Base-by-base conservation (phyloP, 2,113 vertebrate genomes). In the Hystrix brachyura region DNA sequence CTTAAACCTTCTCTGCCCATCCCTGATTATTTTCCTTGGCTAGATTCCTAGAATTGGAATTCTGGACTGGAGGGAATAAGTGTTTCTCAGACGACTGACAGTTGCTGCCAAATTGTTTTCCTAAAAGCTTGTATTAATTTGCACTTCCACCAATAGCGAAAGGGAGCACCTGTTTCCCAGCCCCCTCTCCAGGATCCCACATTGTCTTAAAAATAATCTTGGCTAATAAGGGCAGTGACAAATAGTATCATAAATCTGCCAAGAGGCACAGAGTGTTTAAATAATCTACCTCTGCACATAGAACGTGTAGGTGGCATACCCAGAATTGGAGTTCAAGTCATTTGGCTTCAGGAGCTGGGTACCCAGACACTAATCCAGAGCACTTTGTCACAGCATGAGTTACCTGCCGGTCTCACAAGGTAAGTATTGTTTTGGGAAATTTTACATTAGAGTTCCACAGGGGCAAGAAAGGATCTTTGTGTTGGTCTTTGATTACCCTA, bases 91-190 rank as follows among this genome's bases (percentile, higher is more conserved):
- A 96, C 60, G 80, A 80, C 86, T 87, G 69, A 86, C 83, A 90
- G 79, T 84, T 81, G 88, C 51, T 90, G 93, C 90, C 96, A 96
- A 95, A 94, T 67, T 87, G 90, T 78, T 96, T 96, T 96, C 81
- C 84, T 96, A 87, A 97, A 98, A 95, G 92, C 43, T 43, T 90
- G 0, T 81, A 87, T 97, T 97, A 94, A 97, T 97, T 96, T 96
- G 90, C 82, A 97, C 96, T 93, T 92, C 74, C 46, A 96, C 69
- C 90, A 85, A 51, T 34, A 81, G 76, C 64, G 79, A 94, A 96
- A 64, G 53, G 64, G 69, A 85, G 34, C 57, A 90, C 92, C 87
- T 90, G 76, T 78, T 48, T 92, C 87, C 84, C 67, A 91, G 79
- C 80, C 64, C 55, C 72, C 43, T 60, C 59, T 90, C 19, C 92